These are phyloP conservation scores for Phainopepla nitens DNA, from an alignment of 2,113 vertebrate genomes.

Conservation along the genomic window DNA sequence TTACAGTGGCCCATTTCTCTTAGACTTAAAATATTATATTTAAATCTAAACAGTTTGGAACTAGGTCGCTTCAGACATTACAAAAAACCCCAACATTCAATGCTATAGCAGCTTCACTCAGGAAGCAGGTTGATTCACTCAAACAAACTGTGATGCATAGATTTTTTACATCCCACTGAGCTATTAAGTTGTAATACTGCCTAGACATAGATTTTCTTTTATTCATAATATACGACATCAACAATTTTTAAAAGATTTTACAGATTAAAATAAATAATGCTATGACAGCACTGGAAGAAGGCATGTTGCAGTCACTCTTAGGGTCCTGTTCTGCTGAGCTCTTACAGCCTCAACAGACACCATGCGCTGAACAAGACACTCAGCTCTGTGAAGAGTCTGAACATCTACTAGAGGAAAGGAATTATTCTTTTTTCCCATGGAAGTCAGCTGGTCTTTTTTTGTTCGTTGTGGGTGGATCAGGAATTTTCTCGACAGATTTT, in stretches of 20 bases:
- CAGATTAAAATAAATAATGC: conserved; percentile 12
- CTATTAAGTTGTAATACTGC: conserved; percentile 19
- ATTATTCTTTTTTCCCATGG: neutral
- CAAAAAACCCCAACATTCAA: neutral
- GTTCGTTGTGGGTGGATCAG: neutral
- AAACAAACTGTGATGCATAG: conserved; percentile 3
- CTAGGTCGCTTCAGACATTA: conserved; percentile 33
- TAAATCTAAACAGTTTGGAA: conserved; percentile 57
- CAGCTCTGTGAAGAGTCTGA: neutral
- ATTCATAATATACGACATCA: conserved; percentile 20
- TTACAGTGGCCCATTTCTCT: conserved; percentile 22
- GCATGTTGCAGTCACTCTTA: neutral
- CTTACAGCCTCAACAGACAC: neutral
- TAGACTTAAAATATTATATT: conserved; percentile 43
- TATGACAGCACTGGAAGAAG: neutral
- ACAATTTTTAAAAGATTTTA: neutral
- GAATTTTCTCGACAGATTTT: neutral
- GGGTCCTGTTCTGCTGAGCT: neutral
- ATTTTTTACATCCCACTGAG: conserved; percentile 31
- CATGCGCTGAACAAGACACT: neutral
- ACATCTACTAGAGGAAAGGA: neutral
- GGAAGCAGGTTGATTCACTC: conserved; percentile 29
- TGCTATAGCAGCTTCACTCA: neutral
- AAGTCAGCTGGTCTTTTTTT: neutral
- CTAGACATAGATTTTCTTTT: conserved; percentile 48